Conservation (phyloP, 2,888 invertebrate genomes). For the Yponomeuta sedellus region DNA sequence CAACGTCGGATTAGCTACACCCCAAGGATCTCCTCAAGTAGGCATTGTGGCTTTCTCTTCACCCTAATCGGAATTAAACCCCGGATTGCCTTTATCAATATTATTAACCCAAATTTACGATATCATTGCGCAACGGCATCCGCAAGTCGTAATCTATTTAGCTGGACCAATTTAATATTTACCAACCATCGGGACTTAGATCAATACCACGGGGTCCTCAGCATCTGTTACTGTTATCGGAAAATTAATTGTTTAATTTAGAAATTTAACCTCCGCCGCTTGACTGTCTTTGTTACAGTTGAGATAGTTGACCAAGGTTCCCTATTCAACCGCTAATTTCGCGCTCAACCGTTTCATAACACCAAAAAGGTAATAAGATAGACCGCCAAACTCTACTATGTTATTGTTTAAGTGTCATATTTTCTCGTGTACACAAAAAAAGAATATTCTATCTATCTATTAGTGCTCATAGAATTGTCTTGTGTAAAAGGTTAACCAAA, state of each 20-base stretch:
- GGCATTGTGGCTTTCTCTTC: not conserved
- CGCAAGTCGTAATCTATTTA: not conserved
- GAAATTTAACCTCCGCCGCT: not conserved
- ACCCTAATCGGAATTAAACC: not conserved
- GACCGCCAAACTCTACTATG: no score
- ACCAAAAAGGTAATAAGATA: no score
- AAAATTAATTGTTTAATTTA: constrained; percentile 13
- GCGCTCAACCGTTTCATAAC: no score
- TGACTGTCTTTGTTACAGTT: not conserved
- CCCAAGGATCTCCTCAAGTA: not conserved
- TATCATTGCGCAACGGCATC: not conserved
- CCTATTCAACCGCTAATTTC: not conserved
- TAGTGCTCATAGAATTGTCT: no score
- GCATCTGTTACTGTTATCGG: constrained; percentile 6
- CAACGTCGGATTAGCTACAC: not conserved
- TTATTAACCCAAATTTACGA: not conserved
- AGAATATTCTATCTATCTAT: no score
- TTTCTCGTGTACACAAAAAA: no score
- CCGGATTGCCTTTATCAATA: not conserved
- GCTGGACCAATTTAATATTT: constrained; percentile 8
- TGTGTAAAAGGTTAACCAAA: no score
- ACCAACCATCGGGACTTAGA: not conserved
- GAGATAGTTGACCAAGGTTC: not conserved
- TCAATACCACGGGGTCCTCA: not conserved
- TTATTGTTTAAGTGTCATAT: no score